phyloP scores from a whole-genome alignment of 2,888 invertebrate genomes.

The Meloe dianella region DNA sequence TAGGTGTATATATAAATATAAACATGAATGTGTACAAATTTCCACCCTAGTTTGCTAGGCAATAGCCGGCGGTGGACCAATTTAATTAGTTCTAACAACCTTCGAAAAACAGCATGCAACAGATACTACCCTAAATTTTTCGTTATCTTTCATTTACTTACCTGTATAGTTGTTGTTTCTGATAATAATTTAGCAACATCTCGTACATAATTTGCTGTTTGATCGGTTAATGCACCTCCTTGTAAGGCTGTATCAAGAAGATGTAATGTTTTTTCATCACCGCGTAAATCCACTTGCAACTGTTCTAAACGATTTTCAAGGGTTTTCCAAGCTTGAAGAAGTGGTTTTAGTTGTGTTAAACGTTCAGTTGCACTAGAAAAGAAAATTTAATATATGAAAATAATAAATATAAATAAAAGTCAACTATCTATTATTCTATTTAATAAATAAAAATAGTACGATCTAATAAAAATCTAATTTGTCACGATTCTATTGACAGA shows the following conservation, averaged over 20 bases:
- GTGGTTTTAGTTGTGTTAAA: conserved; percentile 73
- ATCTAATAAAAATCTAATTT: conserved; percentile 12
- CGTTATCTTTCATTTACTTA: conserved; percentile 34
- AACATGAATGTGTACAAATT: conserved; percentile 5
- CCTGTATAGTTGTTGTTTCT: conserved; percentile 58
- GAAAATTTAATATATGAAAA: conserved; percentile 24
- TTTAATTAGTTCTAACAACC: conserved; percentile 15
- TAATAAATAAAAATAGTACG: conserved; percentile 1
- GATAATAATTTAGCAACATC: conserved; percentile 66
- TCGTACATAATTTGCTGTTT: conserved; percentile 64
- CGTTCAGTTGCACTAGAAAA: conserved; percentile 72
- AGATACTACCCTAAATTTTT: not conserved
- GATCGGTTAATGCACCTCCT: conserved; percentile 57
- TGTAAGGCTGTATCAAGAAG: conserved; percentile 61
- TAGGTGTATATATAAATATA: not conserved
- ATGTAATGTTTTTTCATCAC: conserved; percentile 70
- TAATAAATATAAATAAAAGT: conserved; percentile 6
- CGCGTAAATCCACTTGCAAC: conserved; percentile 75
- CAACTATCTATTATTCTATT: not conserved
- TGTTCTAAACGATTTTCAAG: conserved; percentile 78
- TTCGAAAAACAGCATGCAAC: not conserved
- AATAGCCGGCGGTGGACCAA: conserved; percentile 10
- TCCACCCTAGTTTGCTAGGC: conserved; percentile 3
- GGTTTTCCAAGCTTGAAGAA: conserved; percentile 76
- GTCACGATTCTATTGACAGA: conserved; percentile 18